Conservation (phyloP, 2,797 vertebrate species). For the Notamacropus eugenii region DNA sequence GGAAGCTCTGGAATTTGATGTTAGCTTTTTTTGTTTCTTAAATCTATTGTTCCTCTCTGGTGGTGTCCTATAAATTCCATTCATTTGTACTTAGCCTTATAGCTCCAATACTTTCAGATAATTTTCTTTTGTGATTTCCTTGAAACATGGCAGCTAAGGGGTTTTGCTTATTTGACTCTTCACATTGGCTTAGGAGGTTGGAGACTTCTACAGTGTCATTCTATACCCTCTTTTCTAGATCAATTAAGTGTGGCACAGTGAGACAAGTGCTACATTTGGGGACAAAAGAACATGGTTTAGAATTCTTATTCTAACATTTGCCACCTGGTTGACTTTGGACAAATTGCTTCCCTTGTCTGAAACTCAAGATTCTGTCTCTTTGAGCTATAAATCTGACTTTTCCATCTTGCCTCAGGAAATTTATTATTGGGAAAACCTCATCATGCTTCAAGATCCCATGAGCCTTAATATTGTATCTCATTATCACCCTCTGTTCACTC, state of each 20-base stretch:
- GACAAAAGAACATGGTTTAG: not conserved
- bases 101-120: not conserved
- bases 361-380: not conserved
- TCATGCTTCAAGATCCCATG: not conserved
- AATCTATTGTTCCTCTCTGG: not conserved
- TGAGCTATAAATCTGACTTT: not conserved
- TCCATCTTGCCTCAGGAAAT: not conserved
- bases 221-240: not conserved
- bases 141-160: not conserved
- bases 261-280: not conserved
- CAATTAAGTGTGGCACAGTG: not conserved
- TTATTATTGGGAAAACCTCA: not conserved
- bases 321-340: not conserved
- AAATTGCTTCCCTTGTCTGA: not conserved
- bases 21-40: not conserved
- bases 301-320: not conserved
- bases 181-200: not conserved
- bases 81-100: not conserved
- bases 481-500: not conserved
- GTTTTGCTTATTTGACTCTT: not conserved
- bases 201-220: not conserved
- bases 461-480: not conserved
- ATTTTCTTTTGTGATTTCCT: not conserved
- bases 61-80: not conserved
- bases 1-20: not conserved